Percentiles rank a stretch among this genome's conserved stretches.
These are phyloP conservation scores for Microplitis deprimator DNA, from an alignment of 2,888 invertebrate species.

Conservation along the genomic window DNA sequence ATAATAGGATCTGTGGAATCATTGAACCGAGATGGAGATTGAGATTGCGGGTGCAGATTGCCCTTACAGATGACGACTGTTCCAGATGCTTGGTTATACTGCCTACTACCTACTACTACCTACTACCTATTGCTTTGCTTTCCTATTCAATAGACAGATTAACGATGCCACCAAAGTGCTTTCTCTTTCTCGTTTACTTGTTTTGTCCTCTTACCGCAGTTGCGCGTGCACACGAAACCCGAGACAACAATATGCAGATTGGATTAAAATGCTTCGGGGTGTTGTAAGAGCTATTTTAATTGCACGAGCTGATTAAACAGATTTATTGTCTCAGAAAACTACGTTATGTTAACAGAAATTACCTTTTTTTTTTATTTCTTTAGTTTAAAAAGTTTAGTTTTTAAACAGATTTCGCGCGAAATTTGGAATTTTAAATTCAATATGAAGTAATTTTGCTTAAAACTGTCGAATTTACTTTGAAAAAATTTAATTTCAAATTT, in stretches of 20 bases:
- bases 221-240: neutral
- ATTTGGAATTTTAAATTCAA: too few species aligned
- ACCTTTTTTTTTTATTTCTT: neutral
- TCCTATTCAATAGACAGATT: slow-evolving; percentile 63
- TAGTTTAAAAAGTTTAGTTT: neutral
- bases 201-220: neutral
- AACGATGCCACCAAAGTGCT: slow-evolving; percentile 48
- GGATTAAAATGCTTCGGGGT: neutral
- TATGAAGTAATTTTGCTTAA: too few species aligned
- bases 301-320: neutral
- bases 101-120: slow-evolving; percentile 35
- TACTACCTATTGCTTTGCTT: neutral
- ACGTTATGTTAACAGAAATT: neutral
- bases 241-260: neutral
- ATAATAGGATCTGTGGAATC: slow-evolving; percentile 69
- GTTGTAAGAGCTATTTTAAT: neutral
- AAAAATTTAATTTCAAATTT: too few species aligned
- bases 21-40: slow-evolving; percentile 56
- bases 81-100: slow-evolving; percentile 58
- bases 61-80: slow-evolving; percentile 61
- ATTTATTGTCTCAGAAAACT: neutral
- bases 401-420: too few species aligned
- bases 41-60: slow-evolving; percentile 64
- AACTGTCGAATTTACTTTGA: too few species aligned
- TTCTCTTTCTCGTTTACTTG: slow-evolving; percentile 3